Conservation (phyloP, 2,113 vertebrate genomes). For the Hucho hucho region DNA sequence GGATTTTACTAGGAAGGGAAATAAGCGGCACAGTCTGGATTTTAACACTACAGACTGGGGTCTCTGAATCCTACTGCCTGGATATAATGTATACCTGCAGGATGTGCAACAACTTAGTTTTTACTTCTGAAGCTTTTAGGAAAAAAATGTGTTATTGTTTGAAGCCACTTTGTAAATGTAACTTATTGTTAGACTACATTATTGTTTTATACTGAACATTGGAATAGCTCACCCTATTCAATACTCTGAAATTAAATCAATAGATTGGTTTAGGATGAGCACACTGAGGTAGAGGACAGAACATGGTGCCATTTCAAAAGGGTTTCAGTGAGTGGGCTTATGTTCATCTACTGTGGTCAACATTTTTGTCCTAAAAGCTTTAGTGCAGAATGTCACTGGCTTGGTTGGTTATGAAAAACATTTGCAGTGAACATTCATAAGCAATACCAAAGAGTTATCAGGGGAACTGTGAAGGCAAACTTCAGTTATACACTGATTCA, state of each 20-base stretch:
- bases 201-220: constrained; percentile 27
- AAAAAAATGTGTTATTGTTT: neutral
- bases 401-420: constrained; percentile 1
- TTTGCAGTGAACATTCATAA: neutral
- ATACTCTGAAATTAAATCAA: neutral
- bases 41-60: constrained; percentile 59
- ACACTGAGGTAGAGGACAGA: constrained; percentile 16
- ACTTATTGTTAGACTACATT: constrained; percentile 21
- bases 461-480: neutral
- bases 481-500: neutral
- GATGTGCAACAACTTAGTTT: constrained; percentile 5
- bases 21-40: constrained; percentile 25
- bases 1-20: too few relatives aligned
- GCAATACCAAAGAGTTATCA: neutral
- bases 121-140: constrained; percentile 47
- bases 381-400: constrained; percentile 35
- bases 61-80: constrained; percentile 44
- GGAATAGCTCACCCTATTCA: neutral
- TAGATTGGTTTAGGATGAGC: neutral
- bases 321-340: constrained; percentile 14
- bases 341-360: constrained; percentile 34
- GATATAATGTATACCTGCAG: constrained; percentile 33
- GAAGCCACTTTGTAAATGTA: constrained; percentile 3
- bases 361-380: constrained; percentile 10
- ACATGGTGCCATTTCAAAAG: constrained; percentile 17